Evolutionary conservation across 1,140 invertebrate species (phyloP).

Genomic region (Tigriopus japonicus): DNA sequence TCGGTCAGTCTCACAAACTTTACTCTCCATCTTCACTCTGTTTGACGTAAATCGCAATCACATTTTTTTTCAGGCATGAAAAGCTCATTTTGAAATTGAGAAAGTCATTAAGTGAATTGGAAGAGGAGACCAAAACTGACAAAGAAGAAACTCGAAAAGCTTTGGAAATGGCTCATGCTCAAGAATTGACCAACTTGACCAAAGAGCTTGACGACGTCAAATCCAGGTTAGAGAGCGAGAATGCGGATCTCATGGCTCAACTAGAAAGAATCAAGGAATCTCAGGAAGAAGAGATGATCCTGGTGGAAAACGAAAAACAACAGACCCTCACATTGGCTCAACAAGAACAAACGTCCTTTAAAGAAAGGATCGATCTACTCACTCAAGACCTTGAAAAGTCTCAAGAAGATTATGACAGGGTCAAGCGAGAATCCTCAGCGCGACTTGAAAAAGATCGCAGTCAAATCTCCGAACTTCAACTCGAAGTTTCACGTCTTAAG

Average conservation of each 20-base stretch:
- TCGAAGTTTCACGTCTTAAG: neutral
- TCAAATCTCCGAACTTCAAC: neutral
- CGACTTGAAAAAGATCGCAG: neutral
- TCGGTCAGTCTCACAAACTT: no score
- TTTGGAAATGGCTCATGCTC: no score
- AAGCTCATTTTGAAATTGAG: no score
- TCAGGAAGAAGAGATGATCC: neutral
- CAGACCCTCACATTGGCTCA: neutral
- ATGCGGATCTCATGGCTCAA: neutral
- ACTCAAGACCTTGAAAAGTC: neutral
- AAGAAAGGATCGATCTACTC: neutral
- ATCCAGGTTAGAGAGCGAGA: neutral
- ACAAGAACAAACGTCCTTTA: neutral
- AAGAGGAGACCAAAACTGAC: no score
- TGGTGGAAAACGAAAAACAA: neutral
- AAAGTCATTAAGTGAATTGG: no score
- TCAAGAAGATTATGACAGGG: neutral
- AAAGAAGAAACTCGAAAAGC: no score
- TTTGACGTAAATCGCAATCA: no score
- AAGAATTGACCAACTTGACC: neutral
- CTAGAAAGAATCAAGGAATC: neutral
- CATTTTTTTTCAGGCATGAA: no score
- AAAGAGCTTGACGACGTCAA: neutral
- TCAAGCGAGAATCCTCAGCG: neutral
- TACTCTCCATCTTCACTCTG: no score